Base-by-base conservation (phyloP, 2,797 vertebrate genomes). In the Pipistrellus pygmaeus region DNA sequence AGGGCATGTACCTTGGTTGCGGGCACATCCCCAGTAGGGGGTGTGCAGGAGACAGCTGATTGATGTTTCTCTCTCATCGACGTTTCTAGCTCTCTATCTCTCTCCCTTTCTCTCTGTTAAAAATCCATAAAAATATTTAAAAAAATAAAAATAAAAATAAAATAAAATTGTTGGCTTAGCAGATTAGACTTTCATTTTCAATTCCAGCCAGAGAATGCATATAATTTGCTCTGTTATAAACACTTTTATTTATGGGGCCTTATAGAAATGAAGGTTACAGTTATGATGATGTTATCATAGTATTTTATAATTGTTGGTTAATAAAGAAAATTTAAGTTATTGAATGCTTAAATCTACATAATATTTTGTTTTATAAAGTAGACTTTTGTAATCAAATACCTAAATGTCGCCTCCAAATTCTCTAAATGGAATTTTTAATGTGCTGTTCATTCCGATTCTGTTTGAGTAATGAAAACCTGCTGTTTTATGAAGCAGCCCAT, bases 161-260 rank as follows among this genome's bases (percentile, higher is more conserved):
- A 35, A 35, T 80, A 92, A 71, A 94, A 95, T 91, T 91, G n/a
- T 85, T 90, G 93, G 32, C 30, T 46, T 95, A 89, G 13, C 20
- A 81, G 35, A 55, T 91, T 86, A 77, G n/a, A 77, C 25, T 72
- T 1, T 48, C 57, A 77, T 51, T 84, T 89, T 55, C 27, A 41
- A 0, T 81, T 82, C 55, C 35, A 75, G 38, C 35, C 53, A 32
- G 60, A 64, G 30, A 88, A 66, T 87, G 25, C 15, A 69, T 80
- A 53, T 48, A 75, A 87, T 81, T 60, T 82, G 51, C 27, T 85
- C 69, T 55, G 55, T 94, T 85, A 60, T 60, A 55, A 89, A 48
- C 8, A 27, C n/a, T 85, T 76, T 78, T 88, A 82, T 85, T 92
- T 93, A 75, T 92, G 77, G 55, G 18, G 5, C 27, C 41, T 76